Evolutionary conservation across 1,140 invertebrate species (phyloP).

Genomic region (Zaprionus gabonicus): DNA sequence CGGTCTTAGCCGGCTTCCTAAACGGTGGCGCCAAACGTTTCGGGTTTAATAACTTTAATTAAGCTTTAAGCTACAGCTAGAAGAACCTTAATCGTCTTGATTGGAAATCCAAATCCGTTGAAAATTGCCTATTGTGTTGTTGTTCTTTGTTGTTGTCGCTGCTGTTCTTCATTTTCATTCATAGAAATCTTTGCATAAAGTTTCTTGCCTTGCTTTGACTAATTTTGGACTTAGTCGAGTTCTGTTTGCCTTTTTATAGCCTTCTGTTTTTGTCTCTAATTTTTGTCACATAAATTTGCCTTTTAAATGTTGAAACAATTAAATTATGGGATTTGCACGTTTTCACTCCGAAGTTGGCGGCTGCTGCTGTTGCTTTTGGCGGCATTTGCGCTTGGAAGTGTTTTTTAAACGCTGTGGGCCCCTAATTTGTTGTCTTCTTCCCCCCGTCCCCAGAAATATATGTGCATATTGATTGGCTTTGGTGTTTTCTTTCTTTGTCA

Average conservation of each 20-base stretch:
- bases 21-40: conserved; percentile 75
- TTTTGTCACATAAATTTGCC: conserved; percentile 68
- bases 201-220: conserved; percentile 53
- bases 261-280: conserved; percentile 12
- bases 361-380: conserved; percentile 33
- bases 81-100: conserved; percentile 7
- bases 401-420: conserved; percentile 58
- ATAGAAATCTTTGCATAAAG: conserved; percentile 69
- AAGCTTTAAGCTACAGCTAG: conserved; percentile 64
- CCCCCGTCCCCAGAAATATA: conserved; percentile 17
- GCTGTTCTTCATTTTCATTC: conserved; percentile 58
- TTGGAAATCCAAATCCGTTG: conserved; percentile 17
- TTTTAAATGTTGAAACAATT: conserved; percentile 75
- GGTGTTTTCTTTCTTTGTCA: conserved; percentile 50
- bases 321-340: conserved; percentile 81
- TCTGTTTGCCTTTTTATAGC: conserved; percentile 20
- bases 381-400: conserved; percentile 68
- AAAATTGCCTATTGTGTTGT: conserved; percentile 11
- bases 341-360: conserved; percentile 61
- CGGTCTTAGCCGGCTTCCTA: conserved; percentile 59
- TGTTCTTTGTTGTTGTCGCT: conserved; percentile 6
- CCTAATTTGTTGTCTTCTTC: conserved; percentile 50
- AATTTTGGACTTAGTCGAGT: conserved; percentile 63
- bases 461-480: conserved; percentile 34
- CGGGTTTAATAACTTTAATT: conserved; percentile 76